Evolutionary conservation across 2,888 invertebrate genomes (phyloP), one percentile per base, ranked within the genome.

Genomic region (Ecdyonurus torrentis): DNA sequence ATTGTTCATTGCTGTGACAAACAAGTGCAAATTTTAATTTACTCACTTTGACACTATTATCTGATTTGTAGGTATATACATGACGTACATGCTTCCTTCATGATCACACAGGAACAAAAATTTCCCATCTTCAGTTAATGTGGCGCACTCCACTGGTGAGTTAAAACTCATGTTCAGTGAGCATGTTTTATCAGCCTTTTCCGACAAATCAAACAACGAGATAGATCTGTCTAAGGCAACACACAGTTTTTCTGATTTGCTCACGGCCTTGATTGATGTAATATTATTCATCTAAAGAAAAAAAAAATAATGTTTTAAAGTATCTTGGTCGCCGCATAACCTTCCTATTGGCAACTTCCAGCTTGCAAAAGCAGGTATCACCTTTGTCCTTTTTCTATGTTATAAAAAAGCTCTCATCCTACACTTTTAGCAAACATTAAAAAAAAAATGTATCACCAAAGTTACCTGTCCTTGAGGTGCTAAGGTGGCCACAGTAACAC

Each of bases 401-500:
- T n/a, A n/a, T n/a, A n/a, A n/a, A n/a, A n/a, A n/a, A n/a, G n/a
- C n/a, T n/a, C n/a, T n/a, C n/a, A n/a, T n/a, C n/a, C n/a, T n/a
- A n/a, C n/a, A n/a, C n/a, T n/a, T n/a, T n/a, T n/a, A n/a, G n/a
- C n/a, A n/a, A n/a, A n/a, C n/a, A n/a, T n/a, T n/a, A n/a, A n/a
- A n/a, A n/a, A n/a, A n/a, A n/a, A n/a, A n/a, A n/a, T n/a, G n/a
- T n/a, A n/a, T n/a, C n/a, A n/a, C n/a, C n/a, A n/a, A n/a, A n/a
- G n/a, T n/a, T 37, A 37, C 37, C 37, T 37, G 37, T 5, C 37
- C 37, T 10, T 15, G 7, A 37, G 37, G 7, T 15, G 5, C 37
- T 10, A 37, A 37, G 5, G 73, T 71, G 61, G 78, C 79, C 63
- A 78, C 66, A 1, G 80, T 81, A 61, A 71, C 72, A 24, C 76